phyloP scores from a whole-genome alignment of 2,888 invertebrate species.

The Scaptomyza tumidula region DNA sequence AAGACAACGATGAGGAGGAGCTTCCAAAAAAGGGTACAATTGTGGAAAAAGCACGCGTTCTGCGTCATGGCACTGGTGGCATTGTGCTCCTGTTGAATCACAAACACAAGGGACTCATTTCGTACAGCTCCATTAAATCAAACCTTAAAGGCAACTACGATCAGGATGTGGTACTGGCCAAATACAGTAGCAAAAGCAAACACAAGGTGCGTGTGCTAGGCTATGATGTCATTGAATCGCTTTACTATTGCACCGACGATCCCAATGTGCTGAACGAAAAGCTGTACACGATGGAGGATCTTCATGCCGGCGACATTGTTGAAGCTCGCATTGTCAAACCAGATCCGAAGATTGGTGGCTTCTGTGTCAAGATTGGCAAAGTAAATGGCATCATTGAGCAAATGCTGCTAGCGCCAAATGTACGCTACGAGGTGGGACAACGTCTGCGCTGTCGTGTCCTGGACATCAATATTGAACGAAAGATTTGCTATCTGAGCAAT shows the following conservation, averaged over 20 bases:
- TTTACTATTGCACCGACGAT: constrained; percentile 89
- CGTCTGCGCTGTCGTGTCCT: constrained; percentile 87
- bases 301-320: constrained; percentile 86
- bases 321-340: constrained; percentile 85
- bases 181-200: constrained; percentile 81
- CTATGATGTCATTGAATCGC: constrained; percentile 88
- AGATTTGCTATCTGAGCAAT: constrained; percentile 87
- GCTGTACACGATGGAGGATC: constrained; percentile 86
- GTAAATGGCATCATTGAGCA: constrained; percentile 87
- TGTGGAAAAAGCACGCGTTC: constrained; percentile 86
- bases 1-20: constrained; percentile 1
- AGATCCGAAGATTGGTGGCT: constrained; percentile 85
- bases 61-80: constrained; percentile 84
- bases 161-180: constrained; percentile 82
- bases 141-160: constrained; percentile 83
- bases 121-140: constrained; percentile 78
- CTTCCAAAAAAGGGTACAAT: constrained; percentile 86
- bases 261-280: constrained; percentile 86
- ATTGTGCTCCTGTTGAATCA: constrained; percentile 81
- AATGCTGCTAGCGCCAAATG: constrained; percentile 85
- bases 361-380: constrained; percentile 86
- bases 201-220: constrained; percentile 87
- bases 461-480: constrained; percentile 84
- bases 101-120: constrained; percentile 81
- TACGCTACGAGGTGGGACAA: constrained; percentile 86